Evolutionary conservation across 2,888 invertebrate genomes (phyloP).

Genomic region (Dynastes hyllus): DNA sequence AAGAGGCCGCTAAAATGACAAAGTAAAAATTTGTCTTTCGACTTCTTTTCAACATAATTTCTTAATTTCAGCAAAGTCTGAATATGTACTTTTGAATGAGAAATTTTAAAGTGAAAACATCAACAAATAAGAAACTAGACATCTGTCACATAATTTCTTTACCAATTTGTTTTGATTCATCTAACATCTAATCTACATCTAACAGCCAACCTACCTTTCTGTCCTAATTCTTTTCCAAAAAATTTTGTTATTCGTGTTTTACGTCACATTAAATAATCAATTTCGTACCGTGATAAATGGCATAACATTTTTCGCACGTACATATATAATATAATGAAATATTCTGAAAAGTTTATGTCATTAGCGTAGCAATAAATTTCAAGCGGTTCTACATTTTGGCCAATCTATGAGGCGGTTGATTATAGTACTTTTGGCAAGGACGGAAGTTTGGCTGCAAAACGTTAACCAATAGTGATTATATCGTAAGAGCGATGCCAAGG

Average conservation of each 20-base stretch:
- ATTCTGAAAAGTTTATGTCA: constrained; percentile 18
- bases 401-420: constrained; percentile 20
- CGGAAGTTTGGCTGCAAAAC: constrained; percentile 31
- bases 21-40: too few relatives aligned
- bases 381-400: constrained; percentile 10
- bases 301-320: neutral
- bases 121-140: too few relatives aligned
- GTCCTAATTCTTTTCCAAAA: too few relatives aligned
- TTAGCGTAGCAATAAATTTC: constrained; percentile 21
- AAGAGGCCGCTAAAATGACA: too few relatives aligned
- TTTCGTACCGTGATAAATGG: neutral
- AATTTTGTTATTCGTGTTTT: neutral
- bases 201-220: too few relatives aligned
- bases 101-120: too few relatives aligned
- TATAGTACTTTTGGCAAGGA: constrained; percentile 28
- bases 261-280: neutral
- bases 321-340: neutral
- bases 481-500: constrained; percentile 26
- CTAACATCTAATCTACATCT: too few relatives aligned
- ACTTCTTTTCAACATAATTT: too few relatives aligned
- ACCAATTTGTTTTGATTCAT: too few relatives aligned
- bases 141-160: too few relatives aligned
- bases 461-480: constrained; percentile 29
- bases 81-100: too few relatives aligned
- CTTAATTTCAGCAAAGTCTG: too few relatives aligned